These are phyloP conservation scores for Urophycis tenuis DNA, from an alignment of 2,797 vertebrate genomes.

Conservation along the genomic window DNA sequence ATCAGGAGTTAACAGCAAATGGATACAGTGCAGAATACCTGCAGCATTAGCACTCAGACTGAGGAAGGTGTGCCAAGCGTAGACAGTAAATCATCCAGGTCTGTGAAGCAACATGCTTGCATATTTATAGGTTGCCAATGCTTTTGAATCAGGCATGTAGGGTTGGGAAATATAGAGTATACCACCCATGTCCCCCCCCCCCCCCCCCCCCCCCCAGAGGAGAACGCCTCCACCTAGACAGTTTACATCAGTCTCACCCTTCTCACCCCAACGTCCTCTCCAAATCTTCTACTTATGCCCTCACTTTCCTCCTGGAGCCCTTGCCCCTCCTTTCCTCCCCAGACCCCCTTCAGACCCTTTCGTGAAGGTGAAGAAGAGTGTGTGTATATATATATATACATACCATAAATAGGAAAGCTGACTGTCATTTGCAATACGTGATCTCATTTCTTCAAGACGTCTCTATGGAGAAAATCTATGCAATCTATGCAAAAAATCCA, in stretches of 20 bases:
- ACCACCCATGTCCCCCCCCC: background rate
- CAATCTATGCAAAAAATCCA: too few species aligned
- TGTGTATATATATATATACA: too few species aligned
- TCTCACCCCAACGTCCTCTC: background rate
- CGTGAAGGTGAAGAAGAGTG: too few species aligned
- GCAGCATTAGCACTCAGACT: background rate
- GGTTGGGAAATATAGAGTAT: background rate
- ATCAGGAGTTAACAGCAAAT: background rate
- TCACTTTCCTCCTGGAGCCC: background rate
- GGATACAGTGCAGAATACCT: background rate
- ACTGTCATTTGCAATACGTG: too few species aligned
- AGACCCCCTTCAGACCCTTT: too few species aligned
- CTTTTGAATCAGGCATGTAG: background rate
- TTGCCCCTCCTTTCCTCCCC: background rate
- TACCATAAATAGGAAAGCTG: too few species aligned
- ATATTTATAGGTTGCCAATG: background rate
- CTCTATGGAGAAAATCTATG: too few species aligned
- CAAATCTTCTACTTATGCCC: background rate
- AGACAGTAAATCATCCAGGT: background rate
- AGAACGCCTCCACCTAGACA: too few species aligned
- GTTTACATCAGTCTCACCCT: too few species aligned
- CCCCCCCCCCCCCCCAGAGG: too few species aligned
- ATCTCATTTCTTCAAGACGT: too few species aligned
- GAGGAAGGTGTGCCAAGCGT: background rate
- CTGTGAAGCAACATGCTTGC: background rate